These are phyloP conservation scores for Lutjanus campechanus DNA, from an alignment of 2,797 vertebrate genomes.

Conservation along the genomic window DNA sequence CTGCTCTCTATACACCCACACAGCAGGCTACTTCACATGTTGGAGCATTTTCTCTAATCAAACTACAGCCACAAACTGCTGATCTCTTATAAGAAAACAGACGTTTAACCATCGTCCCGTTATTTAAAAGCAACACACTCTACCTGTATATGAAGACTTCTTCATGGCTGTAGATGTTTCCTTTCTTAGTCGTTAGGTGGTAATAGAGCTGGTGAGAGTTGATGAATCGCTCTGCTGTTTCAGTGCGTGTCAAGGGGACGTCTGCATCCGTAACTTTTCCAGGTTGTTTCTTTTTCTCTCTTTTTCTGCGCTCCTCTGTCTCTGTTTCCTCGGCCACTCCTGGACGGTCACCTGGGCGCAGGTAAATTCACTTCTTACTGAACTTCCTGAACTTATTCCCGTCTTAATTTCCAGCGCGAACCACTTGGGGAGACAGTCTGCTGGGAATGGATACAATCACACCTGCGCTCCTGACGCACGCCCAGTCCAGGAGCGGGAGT, in stretches of 20 bases:
- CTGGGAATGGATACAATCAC: slow-evolving; percentile 62
- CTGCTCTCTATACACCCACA: neutral
- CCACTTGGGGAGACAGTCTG: slow-evolving; percentile 43
- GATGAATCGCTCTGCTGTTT: slow-evolving; percentile 26
- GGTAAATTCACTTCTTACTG: slow-evolving; percentile 1
- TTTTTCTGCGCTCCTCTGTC: neutral
- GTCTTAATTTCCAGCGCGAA: slow-evolving; percentile 30
- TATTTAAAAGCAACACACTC: slow-evolving; percentile 1
- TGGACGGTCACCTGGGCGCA: slow-evolving; percentile 29
- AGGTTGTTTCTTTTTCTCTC: slow-evolving; percentile 6
- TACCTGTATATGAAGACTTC: slow-evolving; percentile 79
- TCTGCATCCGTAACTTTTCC: slow-evolving; percentile 58
- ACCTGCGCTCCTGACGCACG: slow-evolving; percentile 79
- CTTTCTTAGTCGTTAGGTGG: neutral
- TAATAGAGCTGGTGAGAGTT: neutral
- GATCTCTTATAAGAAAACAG: neutral
- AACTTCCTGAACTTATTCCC: neutral
- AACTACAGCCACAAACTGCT: neutral
- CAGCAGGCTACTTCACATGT: neutral
- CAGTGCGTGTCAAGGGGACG: slow-evolving; percentile 19
- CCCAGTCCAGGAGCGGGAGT: slow-evolving; percentile 76
- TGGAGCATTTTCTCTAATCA: neutral
- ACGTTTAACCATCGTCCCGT: neutral
- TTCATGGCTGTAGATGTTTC: slow-evolving; percentile 65
- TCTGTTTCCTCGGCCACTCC: neutral